phyloP scores from a whole-genome alignment of 2,113 vertebrate genomes.

The Prionailurus viverrinus region DNA sequence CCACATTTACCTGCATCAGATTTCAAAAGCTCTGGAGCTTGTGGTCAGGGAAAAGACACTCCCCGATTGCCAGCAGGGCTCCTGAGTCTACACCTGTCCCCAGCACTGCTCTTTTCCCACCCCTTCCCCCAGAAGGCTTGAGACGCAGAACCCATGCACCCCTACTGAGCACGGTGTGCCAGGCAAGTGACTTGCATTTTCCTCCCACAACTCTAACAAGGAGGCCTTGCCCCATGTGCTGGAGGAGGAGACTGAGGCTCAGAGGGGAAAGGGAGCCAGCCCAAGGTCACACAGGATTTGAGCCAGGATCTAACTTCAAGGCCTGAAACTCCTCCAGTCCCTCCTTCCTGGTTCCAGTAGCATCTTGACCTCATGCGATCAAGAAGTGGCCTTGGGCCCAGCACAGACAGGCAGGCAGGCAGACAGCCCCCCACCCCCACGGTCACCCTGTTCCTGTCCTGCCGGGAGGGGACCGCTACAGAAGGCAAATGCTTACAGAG shows the following conservation, averaged over 20 bases:
- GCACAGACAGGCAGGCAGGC: not conserved
- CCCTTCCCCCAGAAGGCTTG: not conserved
- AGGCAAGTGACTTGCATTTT: not conserved
- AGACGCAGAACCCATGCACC: not conserved
- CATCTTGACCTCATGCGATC: not conserved
- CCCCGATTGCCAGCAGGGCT: not conserved
- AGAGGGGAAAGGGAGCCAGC: not conserved
- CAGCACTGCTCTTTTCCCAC: not conserved
- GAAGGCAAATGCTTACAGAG: not conserved
- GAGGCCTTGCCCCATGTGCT: not conserved
- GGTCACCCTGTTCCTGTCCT: not conserved
- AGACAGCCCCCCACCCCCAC: not conserved
- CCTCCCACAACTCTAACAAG: not conserved
- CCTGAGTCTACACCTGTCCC: not conserved
- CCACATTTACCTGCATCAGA: not conserved
- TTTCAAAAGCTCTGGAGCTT: slow-evolving; percentile 35
- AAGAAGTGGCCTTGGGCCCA: slow-evolving; percentile 27
- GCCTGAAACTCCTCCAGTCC: not conserved
- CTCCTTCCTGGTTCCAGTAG: not conserved
- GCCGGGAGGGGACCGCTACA: not conserved
- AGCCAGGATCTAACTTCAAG: not conserved
- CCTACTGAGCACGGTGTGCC: not conserved
- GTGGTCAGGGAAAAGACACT: not conserved
- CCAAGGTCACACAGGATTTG: not conserved
- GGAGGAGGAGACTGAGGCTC: not conserved